Conservation (phyloP, 2,888 invertebrate species). For the Callimorpha dominula region DNA sequence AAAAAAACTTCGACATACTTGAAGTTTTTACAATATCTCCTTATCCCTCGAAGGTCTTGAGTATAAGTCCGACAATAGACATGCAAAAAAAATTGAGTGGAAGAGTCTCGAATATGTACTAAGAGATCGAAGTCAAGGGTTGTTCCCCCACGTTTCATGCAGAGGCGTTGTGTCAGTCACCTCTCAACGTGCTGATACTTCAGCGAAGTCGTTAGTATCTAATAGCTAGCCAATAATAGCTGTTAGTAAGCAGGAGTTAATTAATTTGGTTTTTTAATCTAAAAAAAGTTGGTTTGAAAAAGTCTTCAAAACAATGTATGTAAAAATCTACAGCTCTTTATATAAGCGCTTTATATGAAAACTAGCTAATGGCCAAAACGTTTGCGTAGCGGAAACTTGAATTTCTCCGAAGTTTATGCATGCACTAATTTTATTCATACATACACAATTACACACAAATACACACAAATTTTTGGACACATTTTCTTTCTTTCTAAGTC, state of each 20-base stretch:
- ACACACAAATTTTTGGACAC: too few relatives aligned
- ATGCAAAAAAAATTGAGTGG: constrained; percentile 12
- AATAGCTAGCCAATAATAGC: background rate
- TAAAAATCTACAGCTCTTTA: too few relatives aligned
- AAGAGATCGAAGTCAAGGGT: background rate
- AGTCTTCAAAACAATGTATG: background rate
- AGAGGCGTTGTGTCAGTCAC: constrained; percentile 40
- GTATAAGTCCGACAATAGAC: constrained; percentile 22
- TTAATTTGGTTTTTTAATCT: background rate
- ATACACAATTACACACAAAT: too few relatives aligned
- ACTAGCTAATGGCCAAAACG: too few relatives aligned
- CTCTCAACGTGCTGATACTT: constrained; percentile 27
- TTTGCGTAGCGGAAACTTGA: too few relatives aligned
- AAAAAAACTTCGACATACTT: constrained; percentile 16
- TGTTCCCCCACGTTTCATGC: constrained; percentile 28
- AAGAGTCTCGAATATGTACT: background rate
- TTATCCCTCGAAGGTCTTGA: constrained; percentile 21
- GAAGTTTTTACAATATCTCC: constrained; percentile 23
- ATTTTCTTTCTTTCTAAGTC: too few relatives aligned
- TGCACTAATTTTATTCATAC: background rate
- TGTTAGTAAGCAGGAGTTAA: background rate
- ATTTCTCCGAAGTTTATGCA: too few relatives aligned
- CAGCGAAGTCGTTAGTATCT: background rate
- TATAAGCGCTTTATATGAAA: too few relatives aligned
- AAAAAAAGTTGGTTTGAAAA: background rate